Evolutionary conservation across 2,888 invertebrate genomes (phyloP).

Genomic region (Drosophila antonietae): DNA sequence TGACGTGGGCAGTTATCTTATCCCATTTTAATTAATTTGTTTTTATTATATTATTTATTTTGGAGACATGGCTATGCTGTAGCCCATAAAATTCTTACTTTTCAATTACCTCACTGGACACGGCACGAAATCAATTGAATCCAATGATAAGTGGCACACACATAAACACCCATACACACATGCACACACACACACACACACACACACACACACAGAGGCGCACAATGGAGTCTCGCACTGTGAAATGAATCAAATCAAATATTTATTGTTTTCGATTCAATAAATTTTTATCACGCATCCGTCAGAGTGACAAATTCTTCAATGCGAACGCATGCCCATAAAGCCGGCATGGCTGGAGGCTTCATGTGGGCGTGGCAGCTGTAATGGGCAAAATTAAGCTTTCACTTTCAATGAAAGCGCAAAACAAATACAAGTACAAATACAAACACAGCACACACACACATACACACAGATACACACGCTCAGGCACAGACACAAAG

Average conservation of each 20-base stretch:
- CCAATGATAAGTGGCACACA: constrained; percentile 54
- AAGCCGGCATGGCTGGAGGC: constrained; percentile 21
- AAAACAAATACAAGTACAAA: constrained; percentile 50
- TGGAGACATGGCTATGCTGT: background rate
- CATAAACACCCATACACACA: background rate
- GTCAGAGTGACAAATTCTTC: constrained; percentile 50
- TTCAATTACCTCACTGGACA: constrained; percentile 68
- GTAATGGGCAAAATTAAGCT: constrained; percentile 20
- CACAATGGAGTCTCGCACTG: constrained; percentile 28
- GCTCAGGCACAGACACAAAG: constrained; percentile 22
- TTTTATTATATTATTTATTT: constrained; percentile 6
- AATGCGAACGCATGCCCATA: constrained; percentile 49
- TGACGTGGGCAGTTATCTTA: background rate
- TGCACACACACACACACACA: background rate
- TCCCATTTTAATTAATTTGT: constrained; percentile 8
- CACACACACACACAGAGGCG: constrained; percentile 4
- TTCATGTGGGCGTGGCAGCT: constrained; percentile 33
- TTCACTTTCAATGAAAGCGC: constrained; percentile 33
- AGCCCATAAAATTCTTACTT: constrained; percentile 40
- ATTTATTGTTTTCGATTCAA: constrained; percentile 79
- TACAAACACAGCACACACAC: constrained; percentile 12
- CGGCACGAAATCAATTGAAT: constrained; percentile 63
- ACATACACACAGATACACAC: constrained; percentile 11
- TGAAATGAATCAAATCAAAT: constrained; percentile 79
- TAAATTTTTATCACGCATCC: constrained; percentile 77